Conservation (phyloP, 2,888 invertebrate species). For the Brenthis hecate region DNA sequence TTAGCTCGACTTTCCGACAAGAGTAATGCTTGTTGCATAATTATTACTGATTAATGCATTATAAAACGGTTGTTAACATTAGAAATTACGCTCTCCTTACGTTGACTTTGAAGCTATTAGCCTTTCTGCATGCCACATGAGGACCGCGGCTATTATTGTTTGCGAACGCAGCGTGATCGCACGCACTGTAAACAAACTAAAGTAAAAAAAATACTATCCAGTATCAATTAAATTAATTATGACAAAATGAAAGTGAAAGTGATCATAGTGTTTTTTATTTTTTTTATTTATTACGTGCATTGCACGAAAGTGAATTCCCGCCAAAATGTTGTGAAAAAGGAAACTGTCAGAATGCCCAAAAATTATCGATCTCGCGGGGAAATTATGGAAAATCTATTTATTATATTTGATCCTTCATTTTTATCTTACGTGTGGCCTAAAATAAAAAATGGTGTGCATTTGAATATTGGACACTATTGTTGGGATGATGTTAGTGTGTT, state of each 20-base stretch:
- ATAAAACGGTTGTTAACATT: conserved; percentile 44
- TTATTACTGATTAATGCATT: conserved; percentile 34
- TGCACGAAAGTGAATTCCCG: conserved; percentile 42
- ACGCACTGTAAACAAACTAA: conserved; percentile 43
- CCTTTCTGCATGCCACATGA: conserved; percentile 38
- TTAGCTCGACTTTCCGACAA: conserved; percentile 24
- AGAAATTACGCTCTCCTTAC: conserved; percentile 44
- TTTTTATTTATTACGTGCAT: conserved; percentile 41
- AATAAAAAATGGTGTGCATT: conserved; percentile 65
- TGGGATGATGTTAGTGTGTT: conserved; percentile 70
- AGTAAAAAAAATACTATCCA: conserved; percentile 28
- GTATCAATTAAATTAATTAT: conserved; percentile 17
- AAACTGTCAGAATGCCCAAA: conserved; percentile 46
- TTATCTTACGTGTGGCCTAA: conserved; percentile 74
- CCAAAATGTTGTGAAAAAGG: conserved; percentile 51
- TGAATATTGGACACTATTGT: conserved; percentile 66
- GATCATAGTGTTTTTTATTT: conserved; percentile 40
- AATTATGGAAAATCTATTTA: conserved; percentile 67
- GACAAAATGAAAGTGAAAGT: conserved; percentile 40
- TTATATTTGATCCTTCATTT: conserved; percentile 72
- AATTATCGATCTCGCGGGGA: conserved; percentile 53
- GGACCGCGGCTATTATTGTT: conserved; percentile 41
- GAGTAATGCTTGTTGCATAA: conserved; percentile 33
- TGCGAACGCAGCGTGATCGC: conserved; percentile 43
- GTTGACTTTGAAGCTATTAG: conserved; percentile 39